Evolutionary conservation across 1,140 invertebrate genomes (phyloP).

Genomic region (Muscidifurax raptorellus): DNA sequence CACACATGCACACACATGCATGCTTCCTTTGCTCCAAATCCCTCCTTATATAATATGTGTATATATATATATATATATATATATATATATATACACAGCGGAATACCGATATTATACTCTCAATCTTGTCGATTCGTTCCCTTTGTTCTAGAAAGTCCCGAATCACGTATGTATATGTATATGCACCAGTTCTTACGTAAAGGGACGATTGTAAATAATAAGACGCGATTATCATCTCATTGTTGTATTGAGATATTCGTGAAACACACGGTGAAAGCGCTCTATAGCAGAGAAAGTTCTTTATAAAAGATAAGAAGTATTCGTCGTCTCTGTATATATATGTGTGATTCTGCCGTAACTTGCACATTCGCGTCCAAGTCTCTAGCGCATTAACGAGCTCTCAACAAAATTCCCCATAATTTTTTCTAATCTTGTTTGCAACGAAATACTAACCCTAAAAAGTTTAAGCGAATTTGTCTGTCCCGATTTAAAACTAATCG

Average conservation of each 20-base stretch:
- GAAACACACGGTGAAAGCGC: slow-evolving; percentile 56
- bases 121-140: slow-evolving; percentile 8
- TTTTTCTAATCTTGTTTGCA: no score
- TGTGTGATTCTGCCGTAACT: no score
- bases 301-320: slow-evolving; percentile 48
- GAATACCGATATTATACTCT: neutral
- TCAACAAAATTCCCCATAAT: no score
- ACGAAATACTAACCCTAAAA: no score
- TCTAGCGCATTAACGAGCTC: no score
- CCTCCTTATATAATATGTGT: no score
- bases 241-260: slow-evolving; percentile 54
- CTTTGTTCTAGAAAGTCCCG: slow-evolving; percentile 29
- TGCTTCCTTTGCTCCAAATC: no score
- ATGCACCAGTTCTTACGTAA: slow-evolving; percentile 49
- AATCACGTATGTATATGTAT: neutral
- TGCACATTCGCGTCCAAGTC: no score
- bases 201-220: slow-evolving; percentile 61
- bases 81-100: neutral
- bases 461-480: no score
- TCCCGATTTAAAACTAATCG: no score
- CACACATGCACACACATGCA: no score
- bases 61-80: neutral
- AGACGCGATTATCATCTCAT: slow-evolving; percentile 59
- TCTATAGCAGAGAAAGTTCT: slow-evolving; percentile 57
- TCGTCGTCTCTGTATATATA: slow-evolving; percentile 45